Conservation (phyloP, 2,888 invertebrate species). For the Diadegma fenestrale region DNA sequence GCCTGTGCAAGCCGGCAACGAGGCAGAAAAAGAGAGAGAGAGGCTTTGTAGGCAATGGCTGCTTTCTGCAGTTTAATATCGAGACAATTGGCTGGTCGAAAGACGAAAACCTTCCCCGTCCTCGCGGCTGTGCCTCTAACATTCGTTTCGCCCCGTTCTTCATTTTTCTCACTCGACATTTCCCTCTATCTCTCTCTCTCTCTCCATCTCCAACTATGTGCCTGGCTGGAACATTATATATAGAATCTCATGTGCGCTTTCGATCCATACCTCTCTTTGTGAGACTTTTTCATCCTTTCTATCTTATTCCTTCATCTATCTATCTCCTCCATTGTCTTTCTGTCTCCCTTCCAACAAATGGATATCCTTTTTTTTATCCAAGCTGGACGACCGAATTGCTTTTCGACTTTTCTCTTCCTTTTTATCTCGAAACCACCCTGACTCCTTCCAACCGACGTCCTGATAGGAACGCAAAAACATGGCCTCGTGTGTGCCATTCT, state of each 20-base stretch:
- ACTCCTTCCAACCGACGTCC: not conserved
- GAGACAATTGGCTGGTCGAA: constrained; percentile 69
- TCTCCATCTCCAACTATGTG: constrained; percentile 1
- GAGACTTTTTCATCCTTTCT: constrained; percentile 3
- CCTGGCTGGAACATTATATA: constrained; percentile 25
- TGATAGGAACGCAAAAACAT: constrained; percentile 2
- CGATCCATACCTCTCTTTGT: constrained; percentile 40
- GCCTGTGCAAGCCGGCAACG: constrained; percentile 3
- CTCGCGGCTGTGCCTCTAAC: constrained; percentile 47
- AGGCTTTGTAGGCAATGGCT: constrained; percentile 27
- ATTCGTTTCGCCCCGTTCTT: constrained; percentile 43
- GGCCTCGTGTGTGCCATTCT: not conserved
- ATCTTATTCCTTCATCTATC: constrained; percentile 21
- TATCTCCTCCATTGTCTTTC: constrained; percentile 28
- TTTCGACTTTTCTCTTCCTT: constrained; percentile 35
- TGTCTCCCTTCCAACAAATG: constrained; percentile 50
- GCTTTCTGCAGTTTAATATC: constrained; percentile 69
- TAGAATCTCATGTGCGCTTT: constrained; percentile 33
- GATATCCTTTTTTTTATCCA: constrained; percentile 50
- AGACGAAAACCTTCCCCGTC: constrained; percentile 45
- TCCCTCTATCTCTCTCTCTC: not conserved
- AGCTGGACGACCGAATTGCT: constrained; percentile 55
- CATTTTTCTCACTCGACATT: constrained; percentile 13
- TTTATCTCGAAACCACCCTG: constrained; percentile 7
- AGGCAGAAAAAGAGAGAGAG: constrained; percentile 4